These are phyloP conservation scores for Isoperla grammatica DNA, from an alignment of 2,888 invertebrate genomes.

Conservation along the genomic window DNA sequence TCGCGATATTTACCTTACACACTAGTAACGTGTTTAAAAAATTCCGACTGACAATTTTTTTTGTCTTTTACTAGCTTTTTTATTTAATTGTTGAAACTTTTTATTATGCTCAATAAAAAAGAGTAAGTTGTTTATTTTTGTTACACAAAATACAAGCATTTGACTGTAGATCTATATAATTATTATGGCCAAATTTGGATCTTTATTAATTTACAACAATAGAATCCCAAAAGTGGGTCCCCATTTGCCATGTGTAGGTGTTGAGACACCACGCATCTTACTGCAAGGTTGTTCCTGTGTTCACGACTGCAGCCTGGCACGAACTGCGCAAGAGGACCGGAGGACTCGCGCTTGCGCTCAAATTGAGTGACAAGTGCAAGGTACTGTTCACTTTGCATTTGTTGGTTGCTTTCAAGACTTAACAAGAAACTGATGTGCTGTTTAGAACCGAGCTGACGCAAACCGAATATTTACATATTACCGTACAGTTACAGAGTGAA, in stretches of 20 bases:
- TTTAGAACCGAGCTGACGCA: no score
- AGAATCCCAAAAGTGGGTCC: not conserved
- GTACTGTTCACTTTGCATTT: conserved; percentile 51
- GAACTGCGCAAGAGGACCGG: conserved; percentile 41
- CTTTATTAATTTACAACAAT: no score
- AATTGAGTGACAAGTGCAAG: conserved; percentile 75
- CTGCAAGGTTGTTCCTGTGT: conserved; percentile 47
- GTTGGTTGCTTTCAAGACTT: not conserved
- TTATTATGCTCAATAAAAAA: conserved; percentile 29
- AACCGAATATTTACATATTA: no score
- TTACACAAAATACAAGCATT: conserved; percentile 23
- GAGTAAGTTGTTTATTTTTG: conserved; percentile 29
- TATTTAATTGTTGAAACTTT: conserved; percentile 8
- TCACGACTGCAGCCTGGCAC: conserved; percentile 40
- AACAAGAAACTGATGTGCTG: no score
- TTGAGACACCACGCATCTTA: not conserved
- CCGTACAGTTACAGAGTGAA: no score
- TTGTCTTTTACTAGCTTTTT: conserved; percentile 1
- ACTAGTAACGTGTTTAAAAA: not conserved
- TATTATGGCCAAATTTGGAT: not conserved
- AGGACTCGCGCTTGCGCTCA: conserved; percentile 69
- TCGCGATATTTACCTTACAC: conserved; percentile 6
- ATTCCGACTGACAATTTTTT: no score
- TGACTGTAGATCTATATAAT: conserved; percentile 1
- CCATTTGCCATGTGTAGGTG: not conserved